Evolutionary conservation across 2,888 invertebrate genomes (phyloP).

Genomic region (Cynaeus angustus): DNA sequence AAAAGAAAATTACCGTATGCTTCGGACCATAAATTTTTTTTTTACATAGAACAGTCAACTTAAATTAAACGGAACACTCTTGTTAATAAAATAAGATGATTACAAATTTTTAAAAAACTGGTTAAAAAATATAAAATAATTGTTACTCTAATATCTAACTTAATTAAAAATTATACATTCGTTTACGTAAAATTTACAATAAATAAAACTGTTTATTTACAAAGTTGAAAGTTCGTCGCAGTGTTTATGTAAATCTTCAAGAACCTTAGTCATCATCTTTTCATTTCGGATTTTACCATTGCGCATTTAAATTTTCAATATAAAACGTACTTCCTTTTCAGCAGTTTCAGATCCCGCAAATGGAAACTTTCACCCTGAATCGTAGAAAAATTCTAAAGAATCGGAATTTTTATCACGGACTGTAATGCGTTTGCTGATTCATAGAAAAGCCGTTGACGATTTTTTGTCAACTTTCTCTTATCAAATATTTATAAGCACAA

Average conservation of each 20-base stretch:
- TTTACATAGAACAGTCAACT: too few relatives aligned
- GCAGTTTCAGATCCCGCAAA: constrained; percentile 13
- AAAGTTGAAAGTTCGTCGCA: too few relatives aligned
- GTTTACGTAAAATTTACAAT: too few relatives aligned
- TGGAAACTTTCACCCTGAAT: constrained; percentile 26
- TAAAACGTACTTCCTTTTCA: constrained; percentile 6
- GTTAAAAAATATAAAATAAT: too few relatives aligned
- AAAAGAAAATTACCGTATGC: too few relatives aligned
- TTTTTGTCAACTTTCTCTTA: constrained; percentile 6
- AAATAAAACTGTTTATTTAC: too few relatives aligned
- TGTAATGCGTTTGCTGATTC: constrained; percentile 17
- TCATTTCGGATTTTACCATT: constrained; percentile 5
- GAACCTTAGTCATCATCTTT: constrained; percentile 1
- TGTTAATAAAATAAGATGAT: too few relatives aligned
- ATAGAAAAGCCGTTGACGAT: not conserved
- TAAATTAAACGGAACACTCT: too few relatives aligned
- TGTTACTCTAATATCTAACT: too few relatives aligned
- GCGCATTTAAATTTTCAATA: constrained; percentile 23
- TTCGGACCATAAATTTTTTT: too few relatives aligned
- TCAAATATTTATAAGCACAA: constrained; percentile 17
- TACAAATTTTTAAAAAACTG: too few relatives aligned
- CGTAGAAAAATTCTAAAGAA: constrained; percentile 12
- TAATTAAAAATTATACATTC: too few relatives aligned
- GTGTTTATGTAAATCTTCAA: not conserved
- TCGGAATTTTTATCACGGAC: constrained; percentile 8